Base-by-base conservation (phyloP, 2,888 invertebrate genomes). In the Erebia palarica region DNA sequence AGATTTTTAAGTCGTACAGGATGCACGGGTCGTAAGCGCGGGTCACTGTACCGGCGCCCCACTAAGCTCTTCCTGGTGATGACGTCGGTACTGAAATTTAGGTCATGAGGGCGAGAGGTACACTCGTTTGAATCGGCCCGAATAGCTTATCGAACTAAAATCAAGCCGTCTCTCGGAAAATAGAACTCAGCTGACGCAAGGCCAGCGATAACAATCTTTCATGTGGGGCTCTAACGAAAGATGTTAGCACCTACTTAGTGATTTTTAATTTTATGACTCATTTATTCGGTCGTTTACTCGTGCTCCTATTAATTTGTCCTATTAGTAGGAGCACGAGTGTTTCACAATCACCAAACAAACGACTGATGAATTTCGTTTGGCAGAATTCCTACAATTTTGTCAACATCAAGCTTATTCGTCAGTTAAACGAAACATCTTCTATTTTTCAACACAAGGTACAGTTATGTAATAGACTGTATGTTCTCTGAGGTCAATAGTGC, bases 31-130 rank as follows among this genome's bases (percentile, higher is more conserved):
- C 79, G 72, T 71, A 63, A 70, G 70, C 65, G 58, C 69, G 73
- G 77, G 79, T 76, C 79, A 79, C 80, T 80, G 81, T 79, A 79
- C 82, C 21, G 80, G 78, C 81, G 89, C 87, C 89, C 91, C 84
- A 90, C 86, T 86, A 89, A 84, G 83, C 83, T 77, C 78, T 81
- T 86, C 83, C 80, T 83, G 83, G 81, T 85, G 78, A 84, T 91
- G 92, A 92, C 91, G 91, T 91, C 90, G 89, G 80, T 80, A 81
- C 81, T 80, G 83, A 88, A 86, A 92, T 92, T 86, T 91, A 86
- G 92, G 92, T 91, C 91, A 92, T 80, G 85, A 85, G 89, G 87
- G 83, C 90, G 84, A 77, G 81, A 82, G 82, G 81, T 80, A 80
- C 78, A 77, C 77, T 77, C 79, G 80, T 79, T 75, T 77, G 81